Percentiles rank a stretch among this genome's conserved stretches.
These are phyloP conservation scores for Microdon myrmicae DNA, from an alignment of 2,888 invertebrate genomes.

Conservation along the genomic window DNA sequence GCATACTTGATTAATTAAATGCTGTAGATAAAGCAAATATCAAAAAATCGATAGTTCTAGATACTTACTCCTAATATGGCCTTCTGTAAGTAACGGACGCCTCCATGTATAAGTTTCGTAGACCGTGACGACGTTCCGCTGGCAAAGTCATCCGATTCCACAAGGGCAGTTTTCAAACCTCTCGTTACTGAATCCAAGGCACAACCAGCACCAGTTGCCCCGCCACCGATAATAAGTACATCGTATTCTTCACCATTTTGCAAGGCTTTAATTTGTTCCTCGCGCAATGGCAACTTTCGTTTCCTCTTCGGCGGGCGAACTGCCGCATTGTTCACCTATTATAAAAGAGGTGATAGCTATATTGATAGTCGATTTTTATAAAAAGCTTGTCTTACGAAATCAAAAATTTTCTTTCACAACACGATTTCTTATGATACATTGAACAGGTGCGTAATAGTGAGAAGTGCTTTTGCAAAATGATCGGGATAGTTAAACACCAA, in stretches of 20 bases:
- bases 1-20: too few relatives aligned
- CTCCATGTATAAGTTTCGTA: constrained; percentile 98
- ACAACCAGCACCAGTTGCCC: constrained; percentile 97
- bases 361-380: too few relatives aligned
- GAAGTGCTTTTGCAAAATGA: constrained; percentile 1
- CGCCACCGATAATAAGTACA: constrained; percentile 95
- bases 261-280: constrained; percentile 81
- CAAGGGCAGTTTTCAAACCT: constrained; percentile 93
- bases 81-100: constrained; percentile 96
- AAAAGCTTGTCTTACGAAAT: background rate
- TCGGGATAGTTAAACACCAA: too few relatives aligned
- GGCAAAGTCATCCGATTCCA: constrained; percentile 96
- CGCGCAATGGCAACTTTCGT: constrained; percentile 80
- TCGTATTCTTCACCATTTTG: constrained; percentile 85
- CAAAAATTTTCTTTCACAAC: constrained; percentile 8
- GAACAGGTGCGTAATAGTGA: background rate
- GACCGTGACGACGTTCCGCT: constrained; percentile 95
- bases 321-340: constrained; percentile 62
- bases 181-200: constrained; percentile 94
- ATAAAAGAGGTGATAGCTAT: background rate
- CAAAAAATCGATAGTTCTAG: background rate
- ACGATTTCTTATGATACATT: background rate
- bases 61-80: constrained; percentile 80
- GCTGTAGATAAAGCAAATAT: background rate
- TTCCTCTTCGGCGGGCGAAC: constrained; percentile 69